A percentile compares a stretch with the other conserved stretches of the same genome.
These are phyloP conservation scores for Folsomia candida DNA, from an alignment of 2,888 invertebrate genomes.

Conservation along the genomic window DNA sequence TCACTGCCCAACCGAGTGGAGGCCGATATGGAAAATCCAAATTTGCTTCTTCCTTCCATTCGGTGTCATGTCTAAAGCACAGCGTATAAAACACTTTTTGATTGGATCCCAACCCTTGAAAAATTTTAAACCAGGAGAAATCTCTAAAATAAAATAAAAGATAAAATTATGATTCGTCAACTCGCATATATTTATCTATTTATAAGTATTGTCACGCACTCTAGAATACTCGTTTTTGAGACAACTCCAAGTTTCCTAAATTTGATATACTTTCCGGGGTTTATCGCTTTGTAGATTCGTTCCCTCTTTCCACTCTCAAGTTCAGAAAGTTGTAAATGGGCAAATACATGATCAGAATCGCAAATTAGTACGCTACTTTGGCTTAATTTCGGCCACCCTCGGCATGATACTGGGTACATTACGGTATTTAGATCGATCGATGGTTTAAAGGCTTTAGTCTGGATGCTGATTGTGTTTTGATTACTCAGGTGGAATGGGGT, in stretches of 20 bases:
- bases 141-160: no score
- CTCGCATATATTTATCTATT: no score
- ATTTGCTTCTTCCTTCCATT: slow-evolving; percentile 2
- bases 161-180: no score
- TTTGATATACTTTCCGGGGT: slow-evolving; percentile 11
- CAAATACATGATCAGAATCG: slow-evolving; percentile 26
- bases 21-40: no score
- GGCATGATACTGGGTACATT: slow-evolving; percentile 5
- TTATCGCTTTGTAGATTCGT: not conserved
- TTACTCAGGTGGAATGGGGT: slow-evolving; percentile 1
- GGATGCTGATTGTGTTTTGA: slow-evolving; percentile 23
- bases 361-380: slow-evolving; percentile 15
- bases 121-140: slow-evolving; percentile 4
- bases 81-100: slow-evolving; percentile 12
- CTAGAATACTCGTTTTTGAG: slow-evolving; percentile 10
- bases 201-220: no score
- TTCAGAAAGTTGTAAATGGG: slow-evolving; percentile 18
- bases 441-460: slow-evolving; percentile 5
- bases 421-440: slow-evolving; percentile 25
- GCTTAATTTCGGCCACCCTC: not conserved
- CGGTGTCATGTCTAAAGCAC: not conserved
- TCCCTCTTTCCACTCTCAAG: not conserved
- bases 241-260: slow-evolving; percentile 18
- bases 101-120: slow-evolving; percentile 7
- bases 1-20: no score